phyloP scores from a whole-genome alignment of 2,797 vertebrate species.

The Epinephelus malabaricus region DNA sequence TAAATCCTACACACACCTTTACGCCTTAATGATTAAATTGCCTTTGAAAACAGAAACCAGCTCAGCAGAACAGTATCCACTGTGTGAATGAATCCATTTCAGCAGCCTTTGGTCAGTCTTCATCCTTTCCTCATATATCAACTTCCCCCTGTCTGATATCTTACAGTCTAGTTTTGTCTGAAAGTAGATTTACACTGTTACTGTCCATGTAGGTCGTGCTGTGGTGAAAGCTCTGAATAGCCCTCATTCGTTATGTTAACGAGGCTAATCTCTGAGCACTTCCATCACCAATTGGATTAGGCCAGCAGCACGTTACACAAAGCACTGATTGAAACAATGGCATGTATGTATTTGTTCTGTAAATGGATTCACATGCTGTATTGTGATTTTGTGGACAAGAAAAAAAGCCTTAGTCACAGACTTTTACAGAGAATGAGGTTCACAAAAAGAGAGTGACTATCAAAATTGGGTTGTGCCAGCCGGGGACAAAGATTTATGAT shows the following conservation, averaged over 20 bases:
- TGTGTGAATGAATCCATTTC: background rate
- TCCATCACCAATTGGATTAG: constrained; percentile 68
- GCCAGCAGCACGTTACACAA: constrained; percentile 30
- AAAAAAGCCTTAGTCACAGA: background rate
- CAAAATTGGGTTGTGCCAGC: background rate
- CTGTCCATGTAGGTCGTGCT: constrained; percentile 15
- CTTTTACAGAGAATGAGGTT: background rate
- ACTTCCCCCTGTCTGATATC: background rate
- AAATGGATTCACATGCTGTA: constrained; percentile 3
- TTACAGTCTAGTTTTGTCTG: background rate
- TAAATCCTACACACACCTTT: too few relatives aligned
- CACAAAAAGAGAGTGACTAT: background rate
- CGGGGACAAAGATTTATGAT: background rate
- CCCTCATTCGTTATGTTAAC: constrained; percentile 60
- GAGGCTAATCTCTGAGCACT: constrained; percentile 57
- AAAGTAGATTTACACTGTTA: constrained; percentile 16
- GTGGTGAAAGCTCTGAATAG: constrained; percentile 50
- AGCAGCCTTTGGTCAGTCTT: background rate
- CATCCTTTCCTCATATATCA: background rate
- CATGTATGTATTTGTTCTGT: constrained; percentile 8
- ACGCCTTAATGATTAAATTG: background rate
- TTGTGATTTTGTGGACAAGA: background rate
- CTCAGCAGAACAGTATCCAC: background rate
- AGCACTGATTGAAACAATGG: constrained; percentile 29
- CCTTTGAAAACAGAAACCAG: background rate